Conservation (phyloP, 2,113 vertebrate genomes). For the Ploceus nigricollis region DNA sequence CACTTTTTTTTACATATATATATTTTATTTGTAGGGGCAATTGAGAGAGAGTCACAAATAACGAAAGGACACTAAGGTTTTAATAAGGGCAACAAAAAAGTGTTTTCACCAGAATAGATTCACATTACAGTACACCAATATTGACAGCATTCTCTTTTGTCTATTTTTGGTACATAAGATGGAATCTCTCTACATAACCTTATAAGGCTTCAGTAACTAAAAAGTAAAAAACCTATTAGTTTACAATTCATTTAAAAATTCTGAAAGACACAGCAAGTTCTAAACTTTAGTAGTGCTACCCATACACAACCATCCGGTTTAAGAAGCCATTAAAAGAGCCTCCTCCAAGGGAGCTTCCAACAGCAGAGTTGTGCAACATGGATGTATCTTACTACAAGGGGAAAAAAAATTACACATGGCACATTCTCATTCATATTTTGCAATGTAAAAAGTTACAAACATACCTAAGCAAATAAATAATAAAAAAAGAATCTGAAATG, state of each 20-base stretch:
- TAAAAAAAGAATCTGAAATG: conserved; percentile 75
- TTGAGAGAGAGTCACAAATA: conserved; percentile 80
- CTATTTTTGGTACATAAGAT: conserved; percentile 85
- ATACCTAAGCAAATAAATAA: conserved; percentile 92
- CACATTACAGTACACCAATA: conserved; percentile 83
- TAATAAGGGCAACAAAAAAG: conserved; percentile 75
- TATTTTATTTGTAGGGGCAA: conserved; percentile 66
- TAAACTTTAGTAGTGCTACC: conserved; percentile 81
- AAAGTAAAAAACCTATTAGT: conserved; percentile 81
- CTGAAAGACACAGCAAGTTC: conserved; percentile 79
- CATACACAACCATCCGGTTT: conserved; percentile 70
- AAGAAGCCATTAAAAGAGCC: conserved; percentile 70
- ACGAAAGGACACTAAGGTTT: conserved; percentile 80
- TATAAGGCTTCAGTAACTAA: conserved; percentile 80
- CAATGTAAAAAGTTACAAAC: conserved; percentile 83
- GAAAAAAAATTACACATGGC: conserved; percentile 74
- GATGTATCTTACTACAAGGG: conserved; percentile 72
- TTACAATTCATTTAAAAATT: conserved; percentile 81
- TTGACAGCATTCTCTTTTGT: conserved; percentile 78
- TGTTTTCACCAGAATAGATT: conserved; percentile 76
- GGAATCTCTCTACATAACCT: conserved; percentile 77
- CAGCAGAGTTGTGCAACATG: conserved; percentile 78
- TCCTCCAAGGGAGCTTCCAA: conserved; percentile 71
- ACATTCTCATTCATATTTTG: conserved; percentile 79
- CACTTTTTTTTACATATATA: conserved; percentile 40